Percentiles rank a stretch among this genome's conserved stretches.
phyloP scores from a whole-genome alignment of 2,888 invertebrate genomes.

The Epistrophe grossulariae region DNA sequence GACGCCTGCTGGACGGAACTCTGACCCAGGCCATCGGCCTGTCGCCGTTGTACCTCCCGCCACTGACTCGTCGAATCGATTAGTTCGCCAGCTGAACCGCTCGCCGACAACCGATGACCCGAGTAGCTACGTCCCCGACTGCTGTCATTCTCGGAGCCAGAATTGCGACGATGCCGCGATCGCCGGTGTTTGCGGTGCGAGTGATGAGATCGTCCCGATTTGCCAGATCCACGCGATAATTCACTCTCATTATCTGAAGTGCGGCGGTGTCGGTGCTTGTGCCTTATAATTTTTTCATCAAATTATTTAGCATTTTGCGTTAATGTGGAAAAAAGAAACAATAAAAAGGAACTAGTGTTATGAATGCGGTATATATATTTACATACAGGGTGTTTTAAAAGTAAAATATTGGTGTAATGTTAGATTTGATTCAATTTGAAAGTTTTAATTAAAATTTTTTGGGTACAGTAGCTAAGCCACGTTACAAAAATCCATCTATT shows the following conservation, averaged over 20 bases:
- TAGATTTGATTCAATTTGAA: too few species aligned
- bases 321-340: slow-evolving; percentile 4
- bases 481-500: too few species aligned
- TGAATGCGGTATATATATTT: not conserved
- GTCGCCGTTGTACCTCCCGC: slow-evolving; percentile 93
- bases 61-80: slow-evolving; percentile 95
- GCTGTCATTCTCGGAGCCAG: slow-evolving; percentile 90
- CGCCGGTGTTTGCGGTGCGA: slow-evolving; percentile 90
- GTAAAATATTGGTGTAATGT: not conserved
- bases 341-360: not conserved
- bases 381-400: slow-evolving; percentile 12
- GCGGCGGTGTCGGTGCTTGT: slow-evolving; percentile 91
- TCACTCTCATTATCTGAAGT: slow-evolving; percentile 96
- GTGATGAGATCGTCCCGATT: slow-evolving; percentile 90
- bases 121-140: slow-evolving; percentile 84
- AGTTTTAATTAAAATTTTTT: too few species aligned
- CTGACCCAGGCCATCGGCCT: slow-evolving; percentile 86
- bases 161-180: slow-evolving; percentile 89
- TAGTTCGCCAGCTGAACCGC: slow-evolving; percentile 86
- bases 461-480: too few species aligned
- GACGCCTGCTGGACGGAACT: slow-evolving; percentile 88
- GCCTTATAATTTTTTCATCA: slow-evolving; percentile 83
- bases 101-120: slow-evolving; percentile 83
- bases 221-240: slow-evolving; percentile 92
- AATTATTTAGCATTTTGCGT: slow-evolving; percentile 73